Conservation (phyloP, 2,888 invertebrate species). For the Ophion obscuratus region DNA sequence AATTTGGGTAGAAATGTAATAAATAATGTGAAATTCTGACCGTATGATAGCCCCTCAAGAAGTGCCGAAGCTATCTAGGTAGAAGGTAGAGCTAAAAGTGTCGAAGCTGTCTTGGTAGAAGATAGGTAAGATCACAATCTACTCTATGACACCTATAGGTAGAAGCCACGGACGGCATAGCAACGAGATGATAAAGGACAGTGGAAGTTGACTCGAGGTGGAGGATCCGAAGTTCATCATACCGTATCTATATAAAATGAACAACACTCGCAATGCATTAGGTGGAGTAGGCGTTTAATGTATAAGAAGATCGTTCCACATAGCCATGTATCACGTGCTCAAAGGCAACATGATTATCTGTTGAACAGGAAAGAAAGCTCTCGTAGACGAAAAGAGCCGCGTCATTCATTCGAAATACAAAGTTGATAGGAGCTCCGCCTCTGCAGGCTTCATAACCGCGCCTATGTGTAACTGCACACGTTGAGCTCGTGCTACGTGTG, state of each 20-base stretch:
- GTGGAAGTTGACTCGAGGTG: no score
- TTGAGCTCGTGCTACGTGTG: conserved; percentile 6
- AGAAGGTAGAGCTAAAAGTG: no score
- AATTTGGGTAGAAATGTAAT: no score
- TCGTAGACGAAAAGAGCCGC: conserved; percentile 58
- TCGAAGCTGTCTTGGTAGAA: no score
- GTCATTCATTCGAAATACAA: conserved; percentile 67
- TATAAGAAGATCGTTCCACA: conserved; percentile 26
- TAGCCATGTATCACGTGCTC: conserved; percentile 51
- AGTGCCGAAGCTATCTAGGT: no score
- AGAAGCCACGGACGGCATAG: no score
- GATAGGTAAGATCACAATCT: no score
- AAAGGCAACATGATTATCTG: conserved; percentile 68
- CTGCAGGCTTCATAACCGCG: conserved; percentile 4
- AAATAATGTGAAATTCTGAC: no score
- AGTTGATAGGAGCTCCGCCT: conserved; percentile 13
- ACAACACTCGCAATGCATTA: background rate
- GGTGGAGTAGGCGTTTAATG: conserved; percentile 9
- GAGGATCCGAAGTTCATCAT: no score
- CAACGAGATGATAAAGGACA: no score
- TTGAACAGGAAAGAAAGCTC: conserved; percentile 50
- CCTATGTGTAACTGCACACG: conserved; percentile 3
- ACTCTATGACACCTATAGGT: no score
- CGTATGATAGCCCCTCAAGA: no score
- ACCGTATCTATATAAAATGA: background rate